phyloP scores from a whole-genome alignment of 2,113 vertebrate species.

The Pseudopipra pipra region DNA sequence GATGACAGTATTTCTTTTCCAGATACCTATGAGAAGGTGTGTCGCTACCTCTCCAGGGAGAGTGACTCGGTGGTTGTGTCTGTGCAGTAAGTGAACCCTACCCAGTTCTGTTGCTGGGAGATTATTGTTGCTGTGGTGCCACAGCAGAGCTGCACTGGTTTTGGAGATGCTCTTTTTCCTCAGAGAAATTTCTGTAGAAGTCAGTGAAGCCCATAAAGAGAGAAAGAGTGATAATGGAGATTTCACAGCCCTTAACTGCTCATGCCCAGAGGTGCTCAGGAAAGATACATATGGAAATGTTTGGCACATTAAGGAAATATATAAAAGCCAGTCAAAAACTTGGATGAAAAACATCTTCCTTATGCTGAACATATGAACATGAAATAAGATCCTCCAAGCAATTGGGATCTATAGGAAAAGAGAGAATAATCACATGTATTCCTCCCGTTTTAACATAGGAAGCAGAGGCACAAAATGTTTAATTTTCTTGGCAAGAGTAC shows the following conservation, averaged over 20 bases:
- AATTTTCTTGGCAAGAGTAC: background rate
- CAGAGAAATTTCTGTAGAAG: background rate
- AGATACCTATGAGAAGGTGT: conserved; percentile 82
- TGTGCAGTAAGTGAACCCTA: conserved; percentile 76
- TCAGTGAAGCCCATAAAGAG: background rate
- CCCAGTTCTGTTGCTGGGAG: background rate
- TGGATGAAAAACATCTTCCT: background rate
- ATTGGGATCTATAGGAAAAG: background rate
- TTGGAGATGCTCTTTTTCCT: background rate
- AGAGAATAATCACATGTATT: background rate
- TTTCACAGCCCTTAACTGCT: background rate
- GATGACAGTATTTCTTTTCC: conserved; percentile 29
- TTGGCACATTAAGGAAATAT: background rate
- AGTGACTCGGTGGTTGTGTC: conserved; percentile 81
- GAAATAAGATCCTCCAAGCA: background rate
- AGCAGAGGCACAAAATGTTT: background rate
- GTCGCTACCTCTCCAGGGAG: conserved; percentile 77
- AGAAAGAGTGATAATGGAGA: background rate
- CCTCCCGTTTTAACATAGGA: background rate
- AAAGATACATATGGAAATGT: background rate
- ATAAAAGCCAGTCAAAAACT: background rate
- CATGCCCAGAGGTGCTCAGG: background rate
- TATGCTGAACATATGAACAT: background rate
- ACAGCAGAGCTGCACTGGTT: background rate
- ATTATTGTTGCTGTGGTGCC: background rate